Conservation (phyloP, 2,797 vertebrate genomes). For the Odontamblyopus rebecca region DNA sequence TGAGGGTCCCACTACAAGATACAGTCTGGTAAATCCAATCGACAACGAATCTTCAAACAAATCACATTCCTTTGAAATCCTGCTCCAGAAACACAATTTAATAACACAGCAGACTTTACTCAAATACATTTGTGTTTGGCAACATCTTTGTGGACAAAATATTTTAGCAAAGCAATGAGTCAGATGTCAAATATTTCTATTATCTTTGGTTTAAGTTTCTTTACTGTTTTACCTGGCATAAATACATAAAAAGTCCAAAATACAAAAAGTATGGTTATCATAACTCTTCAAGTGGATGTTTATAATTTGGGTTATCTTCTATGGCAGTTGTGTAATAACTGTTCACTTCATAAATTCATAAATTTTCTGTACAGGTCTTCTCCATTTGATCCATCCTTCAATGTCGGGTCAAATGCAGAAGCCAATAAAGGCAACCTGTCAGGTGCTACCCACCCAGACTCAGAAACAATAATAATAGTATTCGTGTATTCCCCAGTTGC, state of each 20-base stretch:
- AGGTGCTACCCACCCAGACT: no score
- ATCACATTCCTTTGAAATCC: constrained; percentile 47
- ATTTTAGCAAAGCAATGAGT: not conserved
- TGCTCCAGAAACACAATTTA: constrained; percentile 23
- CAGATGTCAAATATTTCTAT: not conserved
- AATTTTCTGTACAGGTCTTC: not conserved
- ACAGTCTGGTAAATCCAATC: constrained; percentile 42
- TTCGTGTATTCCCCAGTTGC: no score
- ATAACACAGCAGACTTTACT: constrained; percentile 35
- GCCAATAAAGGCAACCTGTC: no score
- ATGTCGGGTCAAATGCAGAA: no score
- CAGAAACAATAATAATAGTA: no score
- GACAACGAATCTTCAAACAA: constrained; percentile 47
- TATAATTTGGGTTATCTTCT: no score
- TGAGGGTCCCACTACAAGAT: constrained; percentile 19
- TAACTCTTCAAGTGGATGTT: no score
- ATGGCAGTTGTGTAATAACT: not conserved
- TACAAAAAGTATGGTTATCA: not conserved
- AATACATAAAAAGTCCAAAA: not conserved
- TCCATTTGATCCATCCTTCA: no score
- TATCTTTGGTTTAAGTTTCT: not conserved
- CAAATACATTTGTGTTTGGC: constrained; percentile 13
- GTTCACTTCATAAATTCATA: not conserved
- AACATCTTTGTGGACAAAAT: constrained; percentile 11
- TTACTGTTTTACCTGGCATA: not conserved